Percentiles rank a stretch among this genome's conserved stretches.
phyloP scores from a whole-genome alignment of 2,797 vertebrate species.

The Schizopygopsis pylzovi region DNA sequence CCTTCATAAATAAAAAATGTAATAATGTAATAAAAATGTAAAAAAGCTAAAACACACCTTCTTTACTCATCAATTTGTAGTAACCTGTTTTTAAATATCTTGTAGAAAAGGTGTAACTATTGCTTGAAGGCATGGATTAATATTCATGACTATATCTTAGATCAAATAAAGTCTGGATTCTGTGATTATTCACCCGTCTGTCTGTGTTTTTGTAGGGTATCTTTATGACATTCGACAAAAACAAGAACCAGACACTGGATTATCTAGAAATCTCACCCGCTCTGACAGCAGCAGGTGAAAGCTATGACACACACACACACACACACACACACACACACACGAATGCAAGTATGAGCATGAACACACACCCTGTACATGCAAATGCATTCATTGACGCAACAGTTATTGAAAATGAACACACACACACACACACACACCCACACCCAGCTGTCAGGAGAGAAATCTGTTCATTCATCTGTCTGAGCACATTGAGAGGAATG shows the following conservation, averaged over 20 bases:
- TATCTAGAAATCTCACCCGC: conserved; percentile 71
- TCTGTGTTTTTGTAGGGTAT: conserved; percentile 69
- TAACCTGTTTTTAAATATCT: no score
- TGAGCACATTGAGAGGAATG: background rate
- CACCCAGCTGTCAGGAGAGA: conserved; percentile 10
- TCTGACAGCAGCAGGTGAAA: conserved; percentile 75
- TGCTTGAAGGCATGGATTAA: background rate
- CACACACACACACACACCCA: background rate
- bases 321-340: conserved; percentile 24
- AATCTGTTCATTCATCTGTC: conserved; percentile 29
- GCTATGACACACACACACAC: conserved; percentile 16
- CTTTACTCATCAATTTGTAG: no score
- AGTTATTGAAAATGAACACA: conserved; percentile 7
- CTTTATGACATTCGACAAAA: conserved; percentile 75
- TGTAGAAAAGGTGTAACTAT: background rate
- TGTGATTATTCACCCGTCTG: background rate
- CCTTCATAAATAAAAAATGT: no score
- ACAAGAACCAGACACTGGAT: conserved; percentile 71
- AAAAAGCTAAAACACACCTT: no score
- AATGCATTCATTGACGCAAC: background rate
- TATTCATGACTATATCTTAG: background rate
- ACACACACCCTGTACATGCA: conserved; percentile 10
- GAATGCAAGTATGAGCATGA: conserved; percentile 19
- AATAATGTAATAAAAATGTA: no score
- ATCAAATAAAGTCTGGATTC: background rate